Conservation (phyloP, 2,797 vertebrate species). For the Vireo griseus region DNA sequence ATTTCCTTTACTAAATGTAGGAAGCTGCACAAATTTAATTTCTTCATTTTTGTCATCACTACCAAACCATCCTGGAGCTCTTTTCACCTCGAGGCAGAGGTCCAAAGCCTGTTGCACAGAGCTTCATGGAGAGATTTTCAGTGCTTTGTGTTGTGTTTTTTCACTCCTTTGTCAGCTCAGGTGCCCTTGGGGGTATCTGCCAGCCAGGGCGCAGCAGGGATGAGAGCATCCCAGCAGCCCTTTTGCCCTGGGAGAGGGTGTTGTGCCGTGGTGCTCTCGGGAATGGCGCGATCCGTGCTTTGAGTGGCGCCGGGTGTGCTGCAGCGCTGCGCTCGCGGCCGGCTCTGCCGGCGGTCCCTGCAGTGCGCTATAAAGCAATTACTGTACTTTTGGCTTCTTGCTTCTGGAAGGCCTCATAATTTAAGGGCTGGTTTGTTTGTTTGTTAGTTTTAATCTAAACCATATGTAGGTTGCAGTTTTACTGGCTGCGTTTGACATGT, state of each 20-base stretch:
- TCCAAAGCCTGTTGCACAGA: background rate
- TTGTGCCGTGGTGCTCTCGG: rapidly evolving
- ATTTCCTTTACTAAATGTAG: slow-evolving; percentile 52
- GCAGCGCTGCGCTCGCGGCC: rapidly evolving
- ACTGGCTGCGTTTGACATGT: background rate
- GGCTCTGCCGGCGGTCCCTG: background rate
- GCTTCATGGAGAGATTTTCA: background rate
- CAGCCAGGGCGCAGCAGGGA: rapidly evolving
- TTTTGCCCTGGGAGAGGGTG: background rate
- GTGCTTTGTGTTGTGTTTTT: background rate
- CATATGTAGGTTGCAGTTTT: background rate
- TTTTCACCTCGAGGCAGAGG: background rate
- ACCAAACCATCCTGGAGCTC: background rate
- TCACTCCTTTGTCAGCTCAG: background rate
- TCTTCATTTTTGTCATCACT: slow-evolving; percentile 55
- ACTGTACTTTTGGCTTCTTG: slow-evolving; percentile 14
- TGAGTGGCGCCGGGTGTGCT: background rate
- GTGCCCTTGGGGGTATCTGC: background rate
- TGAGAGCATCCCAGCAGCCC: background rate
- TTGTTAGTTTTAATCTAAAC: slow-evolving; percentile 43
- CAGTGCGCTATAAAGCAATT: background rate
- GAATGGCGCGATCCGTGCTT: rapidly evolving
- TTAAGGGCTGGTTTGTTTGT: slow-evolving; percentile 32
- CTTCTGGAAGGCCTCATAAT: slow-evolving; percentile 2
- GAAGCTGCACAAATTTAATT: slow-evolving; percentile 55